Evolutionary conservation across 2,888 invertebrate genomes (phyloP), one percentile per base, ranked within the genome.

Genomic region (Agrochola litura): DNA sequence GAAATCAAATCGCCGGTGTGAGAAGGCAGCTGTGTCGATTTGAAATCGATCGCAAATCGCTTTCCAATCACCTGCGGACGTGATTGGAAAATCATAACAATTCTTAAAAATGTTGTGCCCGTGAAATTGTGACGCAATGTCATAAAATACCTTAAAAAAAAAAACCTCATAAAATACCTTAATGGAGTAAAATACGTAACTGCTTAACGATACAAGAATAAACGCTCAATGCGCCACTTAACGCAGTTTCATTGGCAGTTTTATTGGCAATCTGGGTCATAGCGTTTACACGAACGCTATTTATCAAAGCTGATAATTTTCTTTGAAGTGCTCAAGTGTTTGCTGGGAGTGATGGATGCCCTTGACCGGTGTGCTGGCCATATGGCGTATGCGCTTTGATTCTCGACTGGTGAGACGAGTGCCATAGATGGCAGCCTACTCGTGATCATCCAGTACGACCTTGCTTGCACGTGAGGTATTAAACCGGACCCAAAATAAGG

Each of bases 311-410:
- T 90, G 83, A 89, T 91, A 91, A 91, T 91, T 90, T 88, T 90
- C 92, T 91, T 91, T 92, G 90, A 91, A 91, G 89, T 90, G 89
- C 89, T 86, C 83, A 83, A 85, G 89, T 90, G 90, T 89, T 88
- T 86, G 86, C 84, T 89, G 86, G 81, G 80, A 84, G 80, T 86
- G 79, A 89, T 82, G 61, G 76, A 82, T 89, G 92, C 90, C 95
- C 95, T 94, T 95, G 95, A 95, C 95, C 93, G 88, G 90, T 76
- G 85, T 81, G 73, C 85, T 81, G 78, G 89, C 92, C 94, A 94
- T 94, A 94, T 94, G 94, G 94, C 87, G 88, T 79, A 83, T 89
- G 88, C 85, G 88, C 90, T 90, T 92, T 90, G 90, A 89, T 87
- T 91, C 90, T 91, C 86, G 88, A 88, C 90, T 90, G 88, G 90